These are phyloP conservation scores for Gonatopus flavifemur DNA, from an alignment of 1,140 invertebrate genomes.

Conservation along the genomic window DNA sequence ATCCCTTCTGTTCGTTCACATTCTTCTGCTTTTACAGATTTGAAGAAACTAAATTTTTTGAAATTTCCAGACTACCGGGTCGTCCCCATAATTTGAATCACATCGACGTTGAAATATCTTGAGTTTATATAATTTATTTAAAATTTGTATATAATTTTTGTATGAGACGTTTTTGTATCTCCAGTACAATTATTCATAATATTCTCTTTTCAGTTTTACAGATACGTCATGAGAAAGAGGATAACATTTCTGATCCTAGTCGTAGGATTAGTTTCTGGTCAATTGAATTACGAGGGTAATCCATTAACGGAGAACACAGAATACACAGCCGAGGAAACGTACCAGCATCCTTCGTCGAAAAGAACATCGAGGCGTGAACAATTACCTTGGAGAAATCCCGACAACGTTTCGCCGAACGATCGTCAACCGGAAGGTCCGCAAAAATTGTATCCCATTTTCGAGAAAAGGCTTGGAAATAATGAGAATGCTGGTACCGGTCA, in stretches of 20 bases:
- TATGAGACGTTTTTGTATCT: no score
- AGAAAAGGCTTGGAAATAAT: background rate
- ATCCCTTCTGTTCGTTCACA: no score
- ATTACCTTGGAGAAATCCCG: constrained; percentile 13
- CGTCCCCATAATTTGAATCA: no score
- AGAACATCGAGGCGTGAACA: constrained; percentile 32
- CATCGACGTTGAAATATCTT: no score
- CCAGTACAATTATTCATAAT: background rate
- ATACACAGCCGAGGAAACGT: constrained; percentile 48
- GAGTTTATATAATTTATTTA: background rate
- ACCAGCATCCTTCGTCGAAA: no score
- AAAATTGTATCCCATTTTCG: constrained; percentile 2
- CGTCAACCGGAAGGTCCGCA: no score
- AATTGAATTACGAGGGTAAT: constrained; percentile 51
- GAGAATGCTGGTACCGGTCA: no score
- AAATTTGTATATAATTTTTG: background rate
- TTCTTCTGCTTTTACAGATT: no score
- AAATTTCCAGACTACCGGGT: no score
- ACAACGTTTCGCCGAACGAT: background rate
- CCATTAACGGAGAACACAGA: constrained; percentile 48
- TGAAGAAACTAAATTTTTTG: no score
- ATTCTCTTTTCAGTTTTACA: constrained; percentile 19
- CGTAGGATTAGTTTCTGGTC: constrained; percentile 23
- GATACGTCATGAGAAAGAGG: constrained; percentile 24
- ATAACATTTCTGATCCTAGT: constrained; percentile 21